Base-by-base conservation (phyloP, 2,797 vertebrate genomes). In the Poeciliopsis presidionis region DNA sequence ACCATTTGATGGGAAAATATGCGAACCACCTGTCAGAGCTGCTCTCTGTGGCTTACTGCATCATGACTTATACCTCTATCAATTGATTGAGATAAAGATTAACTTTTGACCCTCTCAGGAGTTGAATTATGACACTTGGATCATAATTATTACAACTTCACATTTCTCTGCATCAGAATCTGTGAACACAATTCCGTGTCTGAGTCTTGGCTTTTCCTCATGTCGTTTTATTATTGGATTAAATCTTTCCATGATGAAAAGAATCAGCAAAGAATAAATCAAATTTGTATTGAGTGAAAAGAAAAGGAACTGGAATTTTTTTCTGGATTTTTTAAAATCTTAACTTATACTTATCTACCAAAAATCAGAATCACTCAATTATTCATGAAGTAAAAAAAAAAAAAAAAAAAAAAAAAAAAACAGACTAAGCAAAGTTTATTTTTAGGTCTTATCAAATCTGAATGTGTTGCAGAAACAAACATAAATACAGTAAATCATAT, bases 401-500 rank as follows among this genome's bases (percentile, higher is more conserved):
- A 74, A 7, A 41, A 6, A 76, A 78, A 28, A 7, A 36, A 28
- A 7, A 36, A 8, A 20, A 74, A 9, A 12, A 30, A 7, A 39
- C 12, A 16, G 78, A 7, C 46, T 61, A 67, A 28, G 72, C 30
- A 61, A 41, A 77, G 53, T n/a, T 61, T 22, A 73, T 53, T 12
- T 30, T 47, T 2, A 1, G 12, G 28, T 39, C 2, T 73, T 18
- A 16, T n/a, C 14, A 65, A n/a, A 25, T 71, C n/a, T 75, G 11
- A 3, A 36, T 77, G 57, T 39, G 18, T 74, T 7, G 25, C 30
- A 79, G 46, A 22, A 4, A 75, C 61, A 53, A 75, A 76, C 41
- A 51, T 16, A 3, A 30, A 73, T 72, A 71, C 1, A 70, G 4
- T 65, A 57, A 39, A 67, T 80, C 45, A 78, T 84, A 36, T 51